Evolutionary conservation across 2,888 invertebrate species (phyloP), one percentile per base, ranked within the genome.

Genomic region (Lottia gigantea): DNA sequence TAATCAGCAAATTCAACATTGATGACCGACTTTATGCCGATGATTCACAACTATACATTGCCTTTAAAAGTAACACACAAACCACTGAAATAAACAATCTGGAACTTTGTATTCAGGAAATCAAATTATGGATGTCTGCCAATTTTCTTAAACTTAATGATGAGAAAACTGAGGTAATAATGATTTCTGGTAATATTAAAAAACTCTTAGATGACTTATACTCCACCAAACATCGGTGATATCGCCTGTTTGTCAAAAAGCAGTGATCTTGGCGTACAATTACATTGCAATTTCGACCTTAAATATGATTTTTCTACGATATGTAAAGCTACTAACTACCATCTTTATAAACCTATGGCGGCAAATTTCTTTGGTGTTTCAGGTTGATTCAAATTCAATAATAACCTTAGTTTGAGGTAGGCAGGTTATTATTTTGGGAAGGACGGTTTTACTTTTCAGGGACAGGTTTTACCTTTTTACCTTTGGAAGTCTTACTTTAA

Each of bases 291-390:
- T 6, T 55, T 66, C 11, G 26, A 49, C 3, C 15, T 49, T 49
- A 49, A 49, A n/a, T 15, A 49, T 15, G 14, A 49, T 49, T 8
- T 49, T 49, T 49, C 15, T n/a, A 49, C 6, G 16, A 49, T 49
- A 49, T 15, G 49, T 15, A 49, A 1, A 49, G 16, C n/a, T 8
- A 46, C 46, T 46, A 46, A 66, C 23, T 46, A 25, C 12, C 66
- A 49, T 12, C 66, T 66, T 46, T 26, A 26, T 47, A 66, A 66
- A n/a, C n/a, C n/a, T n/a, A n/a, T n/a, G n/a, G n/a, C n/a, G n/a
- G n/a, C n/a, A n/a, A n/a, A n/a, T n/a, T n/a, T n/a, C n/a, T n/a
- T n/a, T n/a, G n/a, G n/a, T n/a, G n/a, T n/a, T n/a, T n/a, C n/a
- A n/a, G n/a, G n/a, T n/a, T n/a, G n/a, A n/a, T n/a, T n/a, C n/a